phyloP scores from a whole-genome alignment of 2,888 invertebrate genomes.

The Calameuta filiformis region DNA sequence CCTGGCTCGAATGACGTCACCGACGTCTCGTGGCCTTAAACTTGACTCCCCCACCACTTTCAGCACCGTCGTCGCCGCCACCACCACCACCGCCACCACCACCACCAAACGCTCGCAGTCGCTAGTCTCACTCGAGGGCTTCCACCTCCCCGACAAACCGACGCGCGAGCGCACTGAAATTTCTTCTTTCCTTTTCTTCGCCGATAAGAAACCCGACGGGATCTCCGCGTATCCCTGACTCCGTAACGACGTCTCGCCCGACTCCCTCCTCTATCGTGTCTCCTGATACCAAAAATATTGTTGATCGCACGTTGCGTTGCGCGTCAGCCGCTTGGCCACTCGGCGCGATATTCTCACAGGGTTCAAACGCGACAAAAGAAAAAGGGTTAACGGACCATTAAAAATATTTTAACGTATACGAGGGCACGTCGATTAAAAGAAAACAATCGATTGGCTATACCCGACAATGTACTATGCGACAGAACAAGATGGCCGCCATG shows the following conservation, averaged over 20 bases:
- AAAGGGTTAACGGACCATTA: neutral
- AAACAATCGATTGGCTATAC: neutral
- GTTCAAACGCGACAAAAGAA: neutral
- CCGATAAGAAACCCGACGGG: neutral
- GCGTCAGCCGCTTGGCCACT: neutral
- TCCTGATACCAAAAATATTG: neutral
- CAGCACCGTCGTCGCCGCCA: conserved; percentile 2
- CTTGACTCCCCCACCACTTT: conserved; percentile 46
- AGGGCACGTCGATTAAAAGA: neutral
- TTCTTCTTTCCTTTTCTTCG: neutral
- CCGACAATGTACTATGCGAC: neutral
- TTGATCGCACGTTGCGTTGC: neutral
- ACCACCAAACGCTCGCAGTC: neutral
- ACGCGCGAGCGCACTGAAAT: neutral
- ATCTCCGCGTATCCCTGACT: neutral
- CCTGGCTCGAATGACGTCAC: conserved; percentile 51
- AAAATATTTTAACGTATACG: neutral
- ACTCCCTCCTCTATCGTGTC: neutral
- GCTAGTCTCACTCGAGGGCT: neutral
- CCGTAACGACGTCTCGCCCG: neutral
- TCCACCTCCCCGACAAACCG: neutral
- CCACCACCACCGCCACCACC: neutral
- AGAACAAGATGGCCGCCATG: neutral
- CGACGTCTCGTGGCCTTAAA: conserved; percentile 60
- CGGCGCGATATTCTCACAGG: neutral